Conservation (phyloP, 2,113 vertebrate species). For the Scolopax mira region DNA sequence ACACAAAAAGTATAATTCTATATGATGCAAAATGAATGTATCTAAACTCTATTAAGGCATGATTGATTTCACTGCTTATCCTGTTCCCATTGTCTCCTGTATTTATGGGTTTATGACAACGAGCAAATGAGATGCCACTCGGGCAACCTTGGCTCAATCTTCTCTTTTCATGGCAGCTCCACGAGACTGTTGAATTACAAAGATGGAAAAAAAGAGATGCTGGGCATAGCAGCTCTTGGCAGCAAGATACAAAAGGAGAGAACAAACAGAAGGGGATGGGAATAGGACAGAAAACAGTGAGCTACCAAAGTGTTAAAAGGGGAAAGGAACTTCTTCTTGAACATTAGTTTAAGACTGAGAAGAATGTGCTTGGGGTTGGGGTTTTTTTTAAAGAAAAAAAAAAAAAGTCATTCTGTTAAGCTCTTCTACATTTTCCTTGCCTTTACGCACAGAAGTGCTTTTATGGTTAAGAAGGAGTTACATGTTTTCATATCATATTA, state of each 20-base stretch:
- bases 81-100: not conserved
- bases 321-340: not conserved
- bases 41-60: not conserved
- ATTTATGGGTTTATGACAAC: not conserved
- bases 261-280: not conserved
- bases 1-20: not conserved
- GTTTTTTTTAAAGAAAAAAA: not conserved
- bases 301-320: not conserved
- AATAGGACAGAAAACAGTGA: not conserved
- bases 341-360: not conserved
- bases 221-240: not conserved
- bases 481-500: not conserved
- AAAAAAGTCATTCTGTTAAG: no score
- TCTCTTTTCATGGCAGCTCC: not conserved
- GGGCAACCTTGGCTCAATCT: not conserved
- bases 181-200: not conserved
- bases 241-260: not conserved
- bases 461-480: not conserved
- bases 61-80: not conserved
- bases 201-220: not conserved
- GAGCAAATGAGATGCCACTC: not conserved
- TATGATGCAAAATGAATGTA: not conserved
- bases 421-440: not conserved
- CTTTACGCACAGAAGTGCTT: not conserved
- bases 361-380: not conserved